phyloP scores from a whole-genome alignment of 2,797 vertebrate species.

The Simalia tracyae region DNA sequence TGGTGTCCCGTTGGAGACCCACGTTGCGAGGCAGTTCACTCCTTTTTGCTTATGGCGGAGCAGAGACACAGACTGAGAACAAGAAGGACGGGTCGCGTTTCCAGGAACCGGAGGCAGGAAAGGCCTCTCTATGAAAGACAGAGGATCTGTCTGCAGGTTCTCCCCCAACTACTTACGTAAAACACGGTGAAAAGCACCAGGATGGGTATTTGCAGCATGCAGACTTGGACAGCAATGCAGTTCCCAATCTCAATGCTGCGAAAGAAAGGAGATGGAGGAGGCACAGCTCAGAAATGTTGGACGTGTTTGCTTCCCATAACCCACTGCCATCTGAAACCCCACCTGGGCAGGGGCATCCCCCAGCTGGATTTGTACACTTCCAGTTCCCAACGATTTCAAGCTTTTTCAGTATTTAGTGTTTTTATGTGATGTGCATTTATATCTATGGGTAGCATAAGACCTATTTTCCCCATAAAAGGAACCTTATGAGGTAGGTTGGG shows the following conservation, averaged over 20 bases:
- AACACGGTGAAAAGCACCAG: slow-evolving; percentile 86
- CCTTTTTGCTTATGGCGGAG: no score
- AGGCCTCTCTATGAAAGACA: not conserved
- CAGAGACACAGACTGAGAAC: not conserved
- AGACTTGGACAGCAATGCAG: slow-evolving; percentile 90
- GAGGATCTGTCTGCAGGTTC: not conserved
- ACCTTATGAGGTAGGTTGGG: no score
- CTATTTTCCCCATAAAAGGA: not conserved
- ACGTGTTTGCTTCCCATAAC: not conserved
- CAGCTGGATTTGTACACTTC: not conserved
- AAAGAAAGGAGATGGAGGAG: not conserved
- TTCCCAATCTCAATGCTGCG: slow-evolving; percentile 88
- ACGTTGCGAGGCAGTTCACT: no score
- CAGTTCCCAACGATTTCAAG: not conserved
- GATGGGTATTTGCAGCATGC: slow-evolving; percentile 93
- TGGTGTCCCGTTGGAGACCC: no score
- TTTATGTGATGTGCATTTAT: not conserved
- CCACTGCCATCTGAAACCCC: not conserved
- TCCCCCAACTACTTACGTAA: slow-evolving; percentile 77
- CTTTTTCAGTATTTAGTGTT: not conserved
- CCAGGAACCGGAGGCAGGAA: not conserved
- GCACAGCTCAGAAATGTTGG: accelerated
- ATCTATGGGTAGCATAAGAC: not conserved
- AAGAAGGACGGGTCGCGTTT: accelerated
- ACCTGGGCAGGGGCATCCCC: not conserved